Evolutionary conservation across 2,888 invertebrate genomes (phyloP).

Genomic region (Machimus rusticus): DNA sequence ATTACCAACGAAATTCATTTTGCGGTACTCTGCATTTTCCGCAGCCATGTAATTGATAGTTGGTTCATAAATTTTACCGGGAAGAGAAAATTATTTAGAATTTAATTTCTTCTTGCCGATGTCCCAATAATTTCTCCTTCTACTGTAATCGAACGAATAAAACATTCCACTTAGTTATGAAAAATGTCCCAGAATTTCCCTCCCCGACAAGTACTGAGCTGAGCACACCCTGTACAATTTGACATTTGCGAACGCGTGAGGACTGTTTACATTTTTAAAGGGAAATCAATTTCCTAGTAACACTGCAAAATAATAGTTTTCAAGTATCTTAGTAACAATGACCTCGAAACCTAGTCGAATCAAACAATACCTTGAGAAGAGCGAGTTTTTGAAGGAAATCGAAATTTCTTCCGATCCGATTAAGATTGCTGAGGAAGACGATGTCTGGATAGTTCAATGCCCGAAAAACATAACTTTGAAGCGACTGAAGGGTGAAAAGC

Average conservation of each 20-base stretch:
- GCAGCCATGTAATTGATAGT: too few species aligned
- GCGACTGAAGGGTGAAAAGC: background rate
- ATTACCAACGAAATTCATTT: too few species aligned
- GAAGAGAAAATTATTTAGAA: too few species aligned
- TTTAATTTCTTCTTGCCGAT: too few species aligned
- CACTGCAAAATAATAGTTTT: background rate
- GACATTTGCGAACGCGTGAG: background rate
- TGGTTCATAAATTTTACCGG: too few species aligned
- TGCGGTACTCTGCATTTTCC: too few species aligned
- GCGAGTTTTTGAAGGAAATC: background rate
- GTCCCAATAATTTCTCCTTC: background rate
- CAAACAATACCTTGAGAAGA: background rate
- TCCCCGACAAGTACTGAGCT: background rate
- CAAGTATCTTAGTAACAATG: background rate
- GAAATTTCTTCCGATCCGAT: background rate
- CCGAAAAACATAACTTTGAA: background rate
- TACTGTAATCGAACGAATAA: background rate
- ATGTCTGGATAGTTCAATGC: slow-evolving; percentile 25
- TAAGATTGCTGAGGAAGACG: background rate
- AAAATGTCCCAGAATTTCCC: background rate
- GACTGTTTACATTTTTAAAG: background rate
- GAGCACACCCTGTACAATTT: background rate
- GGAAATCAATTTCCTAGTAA: background rate
- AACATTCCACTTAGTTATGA: background rate
- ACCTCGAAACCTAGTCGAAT: background rate